Evolutionary conservation across 2,888 invertebrate species (phyloP), one percentile per base, ranked within the genome.

Genomic region (Choreutis nemorana): DNA sequence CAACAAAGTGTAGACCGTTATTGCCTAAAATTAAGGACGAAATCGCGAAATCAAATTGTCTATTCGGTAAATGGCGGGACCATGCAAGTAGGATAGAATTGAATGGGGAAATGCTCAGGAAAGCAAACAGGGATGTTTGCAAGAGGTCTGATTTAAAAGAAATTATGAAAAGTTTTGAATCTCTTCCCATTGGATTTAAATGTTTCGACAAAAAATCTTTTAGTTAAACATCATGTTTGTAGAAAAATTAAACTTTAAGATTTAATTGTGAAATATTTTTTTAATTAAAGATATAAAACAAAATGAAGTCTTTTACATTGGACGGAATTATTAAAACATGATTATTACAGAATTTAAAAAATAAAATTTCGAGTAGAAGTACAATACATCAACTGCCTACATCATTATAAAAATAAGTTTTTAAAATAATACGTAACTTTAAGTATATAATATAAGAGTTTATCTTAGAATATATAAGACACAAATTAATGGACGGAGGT

Each of bases 21-120:
- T 45, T 73, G 8, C 62, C 66, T 4, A 26, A 42, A 12, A 46
- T 77, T 13, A 66, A 63, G 11, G 32, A 40, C 33, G 64, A 73
- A 43, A 29, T 78, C 28, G 55, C 65, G 0, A 77, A 68, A 54
- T 55, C 54, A 1, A 72, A 78, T 45, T 80, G 80, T 44, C 49
- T 77, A 28, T 64, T 57, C 44, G 72, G 79, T 0, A 71, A 66
- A 46, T 79, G 77, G 73, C 53, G 46, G 8, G 59, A 65, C 3
- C 79, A 80, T 42, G 54, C 59, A 2, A 57, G 61, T 34, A 42
- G 46, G 34, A 61, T 79, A n/a, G 55, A 54, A 32, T 48, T 37
- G 20, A 49, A 50, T 44, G 78, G 78, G 0, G 46, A 52, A 29
- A 35, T 29, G 25, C 31, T 43, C 14, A 37, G 40, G 20, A 26